Conservation (phyloP, 2,888 invertebrate genomes). For the Drosophila subsilvestris region DNA sequence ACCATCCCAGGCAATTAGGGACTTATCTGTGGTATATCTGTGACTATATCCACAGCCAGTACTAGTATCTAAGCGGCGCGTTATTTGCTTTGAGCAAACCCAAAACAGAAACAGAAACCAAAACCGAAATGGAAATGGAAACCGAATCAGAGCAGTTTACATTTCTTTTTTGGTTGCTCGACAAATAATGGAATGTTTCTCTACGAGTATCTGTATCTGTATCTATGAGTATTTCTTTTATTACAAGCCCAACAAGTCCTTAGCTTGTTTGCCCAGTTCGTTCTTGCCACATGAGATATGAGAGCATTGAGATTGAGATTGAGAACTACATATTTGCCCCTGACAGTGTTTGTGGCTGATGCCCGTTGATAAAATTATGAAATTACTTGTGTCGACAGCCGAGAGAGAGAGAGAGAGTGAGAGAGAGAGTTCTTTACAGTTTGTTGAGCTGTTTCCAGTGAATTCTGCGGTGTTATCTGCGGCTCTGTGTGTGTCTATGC, state of each 20-base stretch:
- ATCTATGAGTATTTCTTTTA: constrained; percentile 37
- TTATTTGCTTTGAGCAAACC: constrained; percentile 54
- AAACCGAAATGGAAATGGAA: constrained; percentile 34
- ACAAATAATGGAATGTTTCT: constrained; percentile 62
- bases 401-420: constrained; percentile 15
- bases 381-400: constrained; percentile 55
- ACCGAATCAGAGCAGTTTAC: constrained; percentile 75
- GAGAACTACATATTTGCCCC: constrained; percentile 62
- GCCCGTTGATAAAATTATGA: constrained; percentile 75
- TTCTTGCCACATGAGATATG: constrained; percentile 61
- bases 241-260: constrained; percentile 52
- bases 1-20: constrained; percentile 45
- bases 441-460: constrained; percentile 61
- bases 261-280: constrained; percentile 64
- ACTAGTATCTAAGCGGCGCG: constrained; percentile 2
- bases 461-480: constrained; percentile 68
- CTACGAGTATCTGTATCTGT: constrained; percentile 22
- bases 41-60: constrained; percentile 26
- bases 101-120: constrained; percentile 49
- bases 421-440: constrained; percentile 42
- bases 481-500: constrained; percentile 26
- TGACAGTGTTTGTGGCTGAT: constrained; percentile 69
- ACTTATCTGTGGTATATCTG: constrained; percentile 42
- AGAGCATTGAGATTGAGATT: constrained; percentile 20
- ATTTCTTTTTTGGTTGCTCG: constrained; percentile 56